These are phyloP conservation scores for Drosophila dives DNA, from an alignment of 2,888 invertebrate genomes.

Conservation along the genomic window DNA sequence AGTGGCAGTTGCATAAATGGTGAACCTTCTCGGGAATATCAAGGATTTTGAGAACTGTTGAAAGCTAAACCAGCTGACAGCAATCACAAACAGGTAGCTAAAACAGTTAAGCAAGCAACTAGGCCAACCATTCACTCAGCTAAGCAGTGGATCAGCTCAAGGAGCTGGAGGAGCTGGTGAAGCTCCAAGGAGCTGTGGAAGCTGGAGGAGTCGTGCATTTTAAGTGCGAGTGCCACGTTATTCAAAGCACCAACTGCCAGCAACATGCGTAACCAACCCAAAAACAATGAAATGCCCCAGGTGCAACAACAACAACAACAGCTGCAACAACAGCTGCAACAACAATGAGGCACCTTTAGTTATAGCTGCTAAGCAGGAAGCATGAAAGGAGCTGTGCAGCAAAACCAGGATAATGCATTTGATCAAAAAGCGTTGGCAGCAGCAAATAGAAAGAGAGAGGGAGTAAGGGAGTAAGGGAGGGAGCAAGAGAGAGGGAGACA, in stretches of 20 bases:
- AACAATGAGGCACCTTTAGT: slow-evolving; percentile 41
- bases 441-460: background rate
- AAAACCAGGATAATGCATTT: slow-evolving; percentile 62
- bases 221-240: slow-evolving; percentile 45
- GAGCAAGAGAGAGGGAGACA: background rate
- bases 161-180: background rate
- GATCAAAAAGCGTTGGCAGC: slow-evolving; percentile 57
- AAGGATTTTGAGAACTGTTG: background rate
- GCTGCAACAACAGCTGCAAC: background rate
- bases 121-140: slow-evolving; percentile 5
- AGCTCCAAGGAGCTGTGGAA: background rate
- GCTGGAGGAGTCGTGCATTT: slow-evolving; percentile 28
- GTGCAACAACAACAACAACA: slow-evolving; percentile 38
- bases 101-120: slow-evolving; percentile 16
- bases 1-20: background rate
- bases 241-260: slow-evolving; percentile 57
- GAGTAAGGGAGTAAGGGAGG: background rate
- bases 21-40: slow-evolving; percentile 8
- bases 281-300: slow-evolving; percentile 71
- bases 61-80: slow-evolving; percentile 15
- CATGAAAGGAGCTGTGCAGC: slow-evolving; percentile 17
- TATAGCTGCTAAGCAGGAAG: slow-evolving; percentile 56
- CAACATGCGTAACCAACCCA: slow-evolving; percentile 64
- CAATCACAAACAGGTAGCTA: slow-evolving; percentile 51
- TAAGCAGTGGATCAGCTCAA: background rate